These are phyloP conservation scores for Corydoras sp. DNA, from an alignment of 2,113 vertebrate genomes.

Conservation along the genomic window DNA sequence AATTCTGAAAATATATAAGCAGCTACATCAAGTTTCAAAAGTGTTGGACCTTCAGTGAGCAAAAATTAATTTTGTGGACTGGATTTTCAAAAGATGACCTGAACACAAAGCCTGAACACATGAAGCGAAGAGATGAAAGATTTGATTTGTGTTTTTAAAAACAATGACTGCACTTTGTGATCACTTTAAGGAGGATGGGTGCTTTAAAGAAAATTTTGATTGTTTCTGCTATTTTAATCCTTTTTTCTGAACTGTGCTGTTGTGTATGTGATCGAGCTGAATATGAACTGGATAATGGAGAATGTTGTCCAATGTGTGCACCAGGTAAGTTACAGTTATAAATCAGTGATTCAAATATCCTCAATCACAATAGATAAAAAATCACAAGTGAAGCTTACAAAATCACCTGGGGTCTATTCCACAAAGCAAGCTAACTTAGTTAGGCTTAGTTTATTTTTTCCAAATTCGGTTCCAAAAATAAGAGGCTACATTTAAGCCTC, in stretches of 20 bases:
- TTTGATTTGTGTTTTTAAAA: background rate
- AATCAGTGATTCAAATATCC: background rate
- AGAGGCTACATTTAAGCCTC: too few species aligned
- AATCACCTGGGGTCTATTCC: too few species aligned
- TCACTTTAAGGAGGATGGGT: background rate
- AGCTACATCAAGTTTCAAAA: too few species aligned
- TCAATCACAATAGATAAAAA: too few species aligned
- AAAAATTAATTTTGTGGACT: too few species aligned
- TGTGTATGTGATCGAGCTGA: constrained; percentile 22
- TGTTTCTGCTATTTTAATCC: background rate
- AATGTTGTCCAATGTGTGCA: constrained; percentile 29
- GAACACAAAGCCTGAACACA: background rate
- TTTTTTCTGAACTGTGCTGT: constrained; percentile 4
- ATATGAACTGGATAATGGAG: constrained; percentile 30
- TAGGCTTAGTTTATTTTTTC: too few species aligned
- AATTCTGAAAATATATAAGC: too few species aligned
- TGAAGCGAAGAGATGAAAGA: background rate
- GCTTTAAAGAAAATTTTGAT: background rate
- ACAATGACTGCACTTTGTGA: background rate
- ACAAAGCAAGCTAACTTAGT: too few species aligned
- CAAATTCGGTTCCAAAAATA: too few species aligned
- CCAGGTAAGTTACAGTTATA: constrained; percentile 5
- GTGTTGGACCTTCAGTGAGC: too few species aligned
- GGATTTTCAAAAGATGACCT: too few species aligned
- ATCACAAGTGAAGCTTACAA: too few species aligned